A percentile compares a stretch with the other conserved stretches of the same genome.
phyloP scores from a whole-genome alignment of 2,113 vertebrate species.

The Gallinago paraguaiae region DNA sequence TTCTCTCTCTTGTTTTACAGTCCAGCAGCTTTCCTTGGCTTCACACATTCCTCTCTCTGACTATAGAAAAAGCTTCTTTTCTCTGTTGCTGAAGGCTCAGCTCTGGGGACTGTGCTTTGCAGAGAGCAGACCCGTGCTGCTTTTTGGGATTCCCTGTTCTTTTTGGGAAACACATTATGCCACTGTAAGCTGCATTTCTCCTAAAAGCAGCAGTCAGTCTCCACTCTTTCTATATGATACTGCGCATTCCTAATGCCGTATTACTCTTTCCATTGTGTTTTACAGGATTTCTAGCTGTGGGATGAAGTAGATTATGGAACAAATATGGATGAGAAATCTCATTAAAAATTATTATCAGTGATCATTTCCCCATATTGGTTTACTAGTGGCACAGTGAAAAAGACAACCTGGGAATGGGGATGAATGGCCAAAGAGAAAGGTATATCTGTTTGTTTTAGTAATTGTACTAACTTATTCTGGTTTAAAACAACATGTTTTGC shows the following conservation, averaged over 20 bases:
- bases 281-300: not conserved
- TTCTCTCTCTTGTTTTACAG: not conserved
- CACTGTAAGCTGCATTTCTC: not conserved
- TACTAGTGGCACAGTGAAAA: not conserved
- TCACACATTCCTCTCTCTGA: not conserved
- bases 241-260: rapidly evolving
- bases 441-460: not conserved
- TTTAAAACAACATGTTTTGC: not conserved
- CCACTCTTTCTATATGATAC: not conserved
- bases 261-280: not conserved
- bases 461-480: not conserved
- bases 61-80: not conserved
- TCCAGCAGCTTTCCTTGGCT: not conserved
- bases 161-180: not conserved
- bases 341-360: not conserved
- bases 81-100: not conserved
- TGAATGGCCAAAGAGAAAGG: not conserved
- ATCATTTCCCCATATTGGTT: not conserved
- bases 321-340: not conserved
- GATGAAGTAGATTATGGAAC: not conserved
- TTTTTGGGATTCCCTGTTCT: not conserved
- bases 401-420: not conserved
- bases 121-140: not conserved
- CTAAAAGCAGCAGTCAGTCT: not conserved
- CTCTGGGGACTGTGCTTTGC: not conserved